Percentiles rank a stretch among this genome's conserved stretches.
Evolutionary conservation across 2,113 vertebrate genomes (phyloP).

Genomic region (Malaclemys terrapin): DNA sequence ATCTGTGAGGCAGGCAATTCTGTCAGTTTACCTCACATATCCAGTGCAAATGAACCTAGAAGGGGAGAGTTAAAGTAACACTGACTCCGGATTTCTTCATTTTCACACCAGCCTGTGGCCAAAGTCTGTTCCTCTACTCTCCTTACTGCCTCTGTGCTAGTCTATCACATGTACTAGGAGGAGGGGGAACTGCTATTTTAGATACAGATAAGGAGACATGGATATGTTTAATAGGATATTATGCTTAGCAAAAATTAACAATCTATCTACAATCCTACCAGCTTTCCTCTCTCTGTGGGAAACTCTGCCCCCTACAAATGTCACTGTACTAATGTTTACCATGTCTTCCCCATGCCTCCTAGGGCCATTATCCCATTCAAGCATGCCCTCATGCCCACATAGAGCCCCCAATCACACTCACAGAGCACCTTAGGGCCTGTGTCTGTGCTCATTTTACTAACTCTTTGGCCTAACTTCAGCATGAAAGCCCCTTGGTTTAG

Average conservation of each 20-base stretch:
- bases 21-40: not conserved
- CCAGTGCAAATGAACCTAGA: not conserved
- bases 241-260: not conserved
- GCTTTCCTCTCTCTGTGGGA: not conserved
- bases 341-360: not conserved
- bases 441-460: not conserved
- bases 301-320: not conserved
- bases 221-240: not conserved
- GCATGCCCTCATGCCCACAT: not conserved
- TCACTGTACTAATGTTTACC: not conserved
- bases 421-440: not conserved
- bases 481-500: not conserved
- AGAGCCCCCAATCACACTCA: not conserved
- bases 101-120: not conserved
- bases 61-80: not conserved
- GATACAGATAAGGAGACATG: conserved; percentile 8
- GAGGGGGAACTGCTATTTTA: conserved; percentile 5
- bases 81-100: conserved; percentile 14
- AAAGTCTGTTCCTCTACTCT: not conserved
- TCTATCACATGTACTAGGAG: not conserved
- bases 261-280: not conserved
- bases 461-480: not conserved
- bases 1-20: conserved; percentile 50
- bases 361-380: not conserved
- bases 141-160: not conserved